These are phyloP conservation scores for Zaprionus ghesquierei DNA, from an alignment of 1,140 invertebrate genomes.

Conservation along the genomic window DNA sequence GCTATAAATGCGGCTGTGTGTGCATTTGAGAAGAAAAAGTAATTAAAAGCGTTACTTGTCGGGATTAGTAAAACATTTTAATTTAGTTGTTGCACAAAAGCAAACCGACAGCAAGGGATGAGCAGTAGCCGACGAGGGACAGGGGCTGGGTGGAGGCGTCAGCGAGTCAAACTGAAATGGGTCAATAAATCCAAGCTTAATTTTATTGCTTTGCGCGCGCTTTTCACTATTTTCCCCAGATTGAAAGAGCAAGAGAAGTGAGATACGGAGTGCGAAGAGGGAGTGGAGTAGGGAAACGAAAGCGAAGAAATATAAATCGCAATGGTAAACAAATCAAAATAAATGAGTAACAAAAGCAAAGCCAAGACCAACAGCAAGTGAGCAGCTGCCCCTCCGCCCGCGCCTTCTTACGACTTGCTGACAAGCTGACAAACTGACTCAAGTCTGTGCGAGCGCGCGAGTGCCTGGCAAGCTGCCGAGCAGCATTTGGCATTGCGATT, in stretches of 20 bases:
- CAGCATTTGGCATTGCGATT: constrained; percentile 42
- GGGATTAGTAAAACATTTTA: constrained; percentile 79
- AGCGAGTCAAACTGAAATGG: constrained; percentile 76
- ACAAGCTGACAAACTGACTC: constrained; percentile 59
- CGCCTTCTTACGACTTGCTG: constrained; percentile 47
- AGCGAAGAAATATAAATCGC: constrained; percentile 78
- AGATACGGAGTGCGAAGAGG: neutral
- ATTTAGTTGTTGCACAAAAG: constrained; percentile 71
- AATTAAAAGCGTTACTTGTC: constrained; percentile 80
- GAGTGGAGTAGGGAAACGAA: constrained; percentile 13
- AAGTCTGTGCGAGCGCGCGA: constrained; percentile 10
- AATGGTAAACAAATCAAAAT: constrained; percentile 81
- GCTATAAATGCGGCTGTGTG: constrained; percentile 40
- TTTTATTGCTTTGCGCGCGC: constrained; percentile 71
- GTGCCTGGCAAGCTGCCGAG: constrained; percentile 47
- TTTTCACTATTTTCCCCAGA: constrained; percentile 34
- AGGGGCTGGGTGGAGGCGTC: neutral
- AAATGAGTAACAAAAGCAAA: constrained; percentile 77
- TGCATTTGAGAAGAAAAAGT: constrained; percentile 74
- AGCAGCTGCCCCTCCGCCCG: constrained; percentile 9
- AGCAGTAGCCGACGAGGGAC: neutral
- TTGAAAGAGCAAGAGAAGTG: neutral
- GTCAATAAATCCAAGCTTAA: constrained; percentile 80
- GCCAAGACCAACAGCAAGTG: constrained; percentile 19
- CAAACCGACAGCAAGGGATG: constrained; percentile 12